Evolutionary conservation across 2,113 vertebrate genomes (phyloP).

Genomic region (Gadus chalcogrammus): DNA sequence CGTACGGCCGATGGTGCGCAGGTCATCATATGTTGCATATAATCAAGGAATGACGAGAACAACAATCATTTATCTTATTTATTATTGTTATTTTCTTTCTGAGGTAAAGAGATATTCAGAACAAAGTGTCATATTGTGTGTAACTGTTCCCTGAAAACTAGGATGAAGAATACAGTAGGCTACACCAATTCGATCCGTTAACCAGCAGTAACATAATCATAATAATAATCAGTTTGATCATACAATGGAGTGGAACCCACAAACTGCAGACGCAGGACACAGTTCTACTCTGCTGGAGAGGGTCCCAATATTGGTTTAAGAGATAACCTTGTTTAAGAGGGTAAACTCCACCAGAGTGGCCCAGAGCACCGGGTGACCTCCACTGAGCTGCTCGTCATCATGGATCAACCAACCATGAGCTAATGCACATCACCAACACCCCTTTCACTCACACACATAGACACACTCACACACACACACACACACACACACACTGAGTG

Average conservation of each 20-base stretch:
- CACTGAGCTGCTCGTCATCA: constrained; percentile 34
- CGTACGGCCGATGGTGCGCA: constrained; percentile 17
- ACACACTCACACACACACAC: constrained; percentile 26
- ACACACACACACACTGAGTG: constrained; percentile 13
- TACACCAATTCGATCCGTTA: constrained; percentile 30
- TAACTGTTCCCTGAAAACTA: constrained; percentile 42
- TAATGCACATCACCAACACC: constrained; percentile 22
- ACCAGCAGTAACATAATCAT: constrained; percentile 21
- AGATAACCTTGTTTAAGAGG: constrained; percentile 38
- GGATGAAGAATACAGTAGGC: constrained; percentile 47
- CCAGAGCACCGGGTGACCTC: constrained; percentile 39
- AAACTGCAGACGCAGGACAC: constrained; percentile 34
- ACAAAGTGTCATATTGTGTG: constrained; percentile 58
- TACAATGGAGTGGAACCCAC: constrained; percentile 20
- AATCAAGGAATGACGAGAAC: not conserved
- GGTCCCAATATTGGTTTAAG: constrained; percentile 63
- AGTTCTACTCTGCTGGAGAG: constrained; percentile 28
- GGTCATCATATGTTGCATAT: constrained; percentile 8
- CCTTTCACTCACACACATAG: constrained; percentile 20
- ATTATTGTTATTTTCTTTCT: too few relatives aligned
- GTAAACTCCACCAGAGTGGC: constrained; percentile 47
- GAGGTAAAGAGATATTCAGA: constrained; percentile 13
- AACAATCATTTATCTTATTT: constrained; percentile 15
- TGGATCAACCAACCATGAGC: constrained; percentile 36
- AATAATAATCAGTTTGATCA: constrained; percentile 45